These are phyloP conservation scores for Simalia tracyae DNA, from an alignment of 2,797 vertebrate species.

Conservation along the genomic window DNA sequence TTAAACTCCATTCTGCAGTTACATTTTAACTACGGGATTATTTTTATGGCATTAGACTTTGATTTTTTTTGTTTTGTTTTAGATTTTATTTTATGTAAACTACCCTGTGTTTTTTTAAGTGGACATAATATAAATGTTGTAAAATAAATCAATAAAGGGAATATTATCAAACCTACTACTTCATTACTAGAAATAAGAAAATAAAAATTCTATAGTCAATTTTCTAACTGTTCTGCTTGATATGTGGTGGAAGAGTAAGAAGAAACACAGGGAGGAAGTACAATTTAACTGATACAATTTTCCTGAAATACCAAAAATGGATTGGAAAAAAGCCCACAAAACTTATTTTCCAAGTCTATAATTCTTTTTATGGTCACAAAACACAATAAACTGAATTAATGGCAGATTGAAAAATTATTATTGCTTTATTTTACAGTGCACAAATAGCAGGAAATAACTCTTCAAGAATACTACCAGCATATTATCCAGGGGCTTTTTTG, in stretches of 20 bases:
- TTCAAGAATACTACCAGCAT: slow-evolving; percentile 13
- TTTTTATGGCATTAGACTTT: not conserved
- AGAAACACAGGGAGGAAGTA: slow-evolving; percentile 1
- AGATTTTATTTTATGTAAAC: not conserved
- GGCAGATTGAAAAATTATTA: slow-evolving; percentile 44
- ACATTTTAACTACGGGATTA: not conserved
- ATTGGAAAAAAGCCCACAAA: slow-evolving; percentile 26
- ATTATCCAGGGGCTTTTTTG: slow-evolving; percentile 9
- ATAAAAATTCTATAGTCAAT: slow-evolving; percentile 46
- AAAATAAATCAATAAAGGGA: not conserved
- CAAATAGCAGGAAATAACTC: slow-evolving; percentile 23
- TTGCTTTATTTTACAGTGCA: slow-evolving; percentile 15
- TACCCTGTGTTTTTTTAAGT: not conserved
- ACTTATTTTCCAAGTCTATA: slow-evolving; percentile 36
- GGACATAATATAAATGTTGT: not conserved
- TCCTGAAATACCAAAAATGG: slow-evolving; percentile 34
- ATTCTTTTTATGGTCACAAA: slow-evolving; percentile 44
- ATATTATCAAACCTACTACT: not conserved
- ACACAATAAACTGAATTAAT: slow-evolving; percentile 61
- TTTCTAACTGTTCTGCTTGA: not conserved
- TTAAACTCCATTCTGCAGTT: not conserved
- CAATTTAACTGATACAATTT: slow-evolving; percentile 43
- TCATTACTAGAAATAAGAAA: slow-evolving; percentile 27
- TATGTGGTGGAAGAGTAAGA: not conserved
- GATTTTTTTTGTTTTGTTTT: not conserved